Base-by-base conservation (phyloP, 2,888 invertebrate species). In the Aethes cnicana region DNA sequence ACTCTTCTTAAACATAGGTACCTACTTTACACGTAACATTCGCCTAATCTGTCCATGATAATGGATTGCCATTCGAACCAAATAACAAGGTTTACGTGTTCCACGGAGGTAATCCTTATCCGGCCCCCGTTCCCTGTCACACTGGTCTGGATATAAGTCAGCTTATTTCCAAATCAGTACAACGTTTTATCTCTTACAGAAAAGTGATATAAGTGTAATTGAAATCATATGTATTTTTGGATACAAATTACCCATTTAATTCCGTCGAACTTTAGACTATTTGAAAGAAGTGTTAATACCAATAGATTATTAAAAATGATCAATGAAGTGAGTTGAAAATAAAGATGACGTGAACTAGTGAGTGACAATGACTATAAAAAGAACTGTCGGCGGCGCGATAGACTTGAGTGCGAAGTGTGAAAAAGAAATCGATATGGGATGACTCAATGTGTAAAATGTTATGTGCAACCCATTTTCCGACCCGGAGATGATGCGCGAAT, bases 401-500 rank as follows among this genome's bases (percentile, higher is more conserved):
- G 63, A 80, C 84, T 84, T 64, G 66, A 76, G 79, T 75, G 59
- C 65, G 74, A 81, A 81, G 77, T 85, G 86, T 79, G 59, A 79
- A 70, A 65, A 74, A 71, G 68, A 87, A 84, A 88, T 86, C 81
- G 86, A 85, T 89, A 88, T 89, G 89, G 88, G 87, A 89, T 89
- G 89, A 88, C 81, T 88, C 80, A 84, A 84, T 84, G 86, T 87
- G 88, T 79, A 81, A 81, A 83, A 88, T 88, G 86, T 82, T 78
- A 74, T 74, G 73, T 80, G 72, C 80, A 73, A 77, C 81, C 77
- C 70, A 75, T 79, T 80, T 57, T 83, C 76, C 83, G 72, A 72
- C 74, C 76, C 81, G 74, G 88, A 87, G 87, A 90, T 90, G 89
- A 90, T 90, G 89, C 89, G 86, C 78, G 90, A 88, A 73, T 84